Conservation (phyloP, 2,113 vertebrate species). For the Phainopepla nitens region DNA sequence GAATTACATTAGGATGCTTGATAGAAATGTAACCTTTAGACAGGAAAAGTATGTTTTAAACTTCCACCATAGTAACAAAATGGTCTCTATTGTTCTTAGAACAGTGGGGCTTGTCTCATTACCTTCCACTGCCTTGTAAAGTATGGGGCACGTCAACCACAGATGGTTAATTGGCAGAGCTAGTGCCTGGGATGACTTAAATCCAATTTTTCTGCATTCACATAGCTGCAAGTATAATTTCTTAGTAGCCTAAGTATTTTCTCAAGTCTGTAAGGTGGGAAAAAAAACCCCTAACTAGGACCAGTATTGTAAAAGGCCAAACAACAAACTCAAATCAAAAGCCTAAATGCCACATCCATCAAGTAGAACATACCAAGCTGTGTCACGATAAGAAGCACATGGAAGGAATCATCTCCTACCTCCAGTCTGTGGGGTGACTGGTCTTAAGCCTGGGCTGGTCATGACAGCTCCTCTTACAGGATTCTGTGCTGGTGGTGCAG, state of each 20-base stretch:
- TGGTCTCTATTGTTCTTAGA: neutral
- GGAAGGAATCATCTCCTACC: slow-evolving; percentile 64
- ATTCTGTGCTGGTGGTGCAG: slow-evolving; percentile 71
- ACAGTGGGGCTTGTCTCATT: neutral
- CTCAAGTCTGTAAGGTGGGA: neutral
- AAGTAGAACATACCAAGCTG: neutral
- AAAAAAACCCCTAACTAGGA: accelerated
- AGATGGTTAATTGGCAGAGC: neutral
- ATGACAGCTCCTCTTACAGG: slow-evolving; percentile 73
- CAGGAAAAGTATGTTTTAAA: neutral
- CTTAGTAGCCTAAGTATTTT: neutral
- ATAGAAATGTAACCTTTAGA: neutral
- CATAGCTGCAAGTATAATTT: neutral
- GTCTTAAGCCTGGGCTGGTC: slow-evolving; percentile 72
- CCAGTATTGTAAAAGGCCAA: neutral
- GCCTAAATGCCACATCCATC: neutral
- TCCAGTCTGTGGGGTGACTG: slow-evolving; percentile 72
- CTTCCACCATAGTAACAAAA: neutral
- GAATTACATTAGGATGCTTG: neutral
- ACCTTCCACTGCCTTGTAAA: neutral
- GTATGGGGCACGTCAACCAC: neutral
- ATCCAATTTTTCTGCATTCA: neutral
- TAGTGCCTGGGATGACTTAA: neutral
- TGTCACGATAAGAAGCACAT: accelerated
- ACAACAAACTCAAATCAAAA: neutral